phyloP scores from a whole-genome alignment of 2,797 vertebrate genomes.

The Hybognathus amarus region DNA sequence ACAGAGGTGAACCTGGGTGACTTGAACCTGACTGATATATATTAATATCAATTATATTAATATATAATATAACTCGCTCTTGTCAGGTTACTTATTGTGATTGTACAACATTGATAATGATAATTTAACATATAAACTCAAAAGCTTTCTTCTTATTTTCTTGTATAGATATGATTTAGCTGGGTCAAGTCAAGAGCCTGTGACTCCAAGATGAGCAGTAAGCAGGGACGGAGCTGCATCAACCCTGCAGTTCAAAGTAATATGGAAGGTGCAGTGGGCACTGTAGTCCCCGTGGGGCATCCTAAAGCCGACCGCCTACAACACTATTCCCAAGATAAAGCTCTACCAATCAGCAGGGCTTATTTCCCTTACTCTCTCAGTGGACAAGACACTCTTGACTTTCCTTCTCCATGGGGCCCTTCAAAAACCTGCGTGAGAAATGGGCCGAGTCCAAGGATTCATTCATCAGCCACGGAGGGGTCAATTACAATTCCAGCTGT shows the following conservation, averaged over 20 bases:
- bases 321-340: conserved; percentile 65
- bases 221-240: conserved; percentile 70
- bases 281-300: conserved; percentile 60
- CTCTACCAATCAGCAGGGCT: conserved; percentile 77
- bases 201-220: conserved; percentile 79
- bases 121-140: background rate
- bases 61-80: too few species aligned
- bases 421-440: conserved; percentile 66
- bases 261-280: conserved; percentile 70
- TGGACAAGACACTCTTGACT: conserved; percentile 69
- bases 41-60: too few species aligned
- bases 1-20: conserved; percentile 16
- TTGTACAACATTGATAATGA: background rate
- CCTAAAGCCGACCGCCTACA: conserved; percentile 68
- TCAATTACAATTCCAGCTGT: conserved; percentile 64
- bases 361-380: conserved; percentile 80
- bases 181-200: background rate
- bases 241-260: conserved; percentile 77
- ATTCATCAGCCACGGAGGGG: conserved; percentile 68
- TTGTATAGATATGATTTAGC: conserved; percentile 64
- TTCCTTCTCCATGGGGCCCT: conserved; percentile 72
- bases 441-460: conserved; percentile 66
- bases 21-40: too few species aligned
- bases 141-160: conserved; percentile 9
- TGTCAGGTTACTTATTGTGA: background rate